phyloP scores from a whole-genome alignment of 1,140 invertebrate genomes.

The Ceratina australensis region DNA sequence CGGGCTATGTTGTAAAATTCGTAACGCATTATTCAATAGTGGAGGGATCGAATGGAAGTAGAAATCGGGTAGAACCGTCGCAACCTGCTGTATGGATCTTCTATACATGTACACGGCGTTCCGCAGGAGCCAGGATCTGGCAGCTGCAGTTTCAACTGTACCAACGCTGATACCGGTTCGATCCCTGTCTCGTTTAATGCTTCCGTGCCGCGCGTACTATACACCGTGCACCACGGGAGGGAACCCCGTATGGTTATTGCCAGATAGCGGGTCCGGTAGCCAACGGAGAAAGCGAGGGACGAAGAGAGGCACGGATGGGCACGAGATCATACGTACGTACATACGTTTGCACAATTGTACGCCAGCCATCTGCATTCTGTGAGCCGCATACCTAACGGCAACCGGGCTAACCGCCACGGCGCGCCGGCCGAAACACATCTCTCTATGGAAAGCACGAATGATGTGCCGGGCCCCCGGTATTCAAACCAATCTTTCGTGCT shows the following conservation, averaged over 20 bases:
- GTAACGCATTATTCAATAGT: conserved; percentile 1
- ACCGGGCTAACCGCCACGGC: too few relatives aligned
- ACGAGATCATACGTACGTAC: conserved; percentile 18
- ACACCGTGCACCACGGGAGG: background rate
- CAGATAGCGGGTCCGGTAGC: conserved; percentile 32
- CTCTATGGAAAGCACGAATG: background rate
- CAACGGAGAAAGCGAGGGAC: conserved; percentile 6
- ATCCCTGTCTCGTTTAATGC: conserved; percentile 28
- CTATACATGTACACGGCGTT: background rate
- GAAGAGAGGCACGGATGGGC: background rate
- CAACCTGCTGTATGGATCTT: background rate
- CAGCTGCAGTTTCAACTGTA: conserved; percentile 34
- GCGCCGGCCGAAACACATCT: conserved; percentile 29
- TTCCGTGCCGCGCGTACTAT: conserved; percentile 18
- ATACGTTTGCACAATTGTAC: conserved; percentile 49
- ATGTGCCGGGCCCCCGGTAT: conserved; percentile 5
- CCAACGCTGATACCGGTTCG: conserved; percentile 18
- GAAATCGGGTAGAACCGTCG: background rate
- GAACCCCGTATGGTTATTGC: conserved; percentile 12
- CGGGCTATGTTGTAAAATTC: background rate
- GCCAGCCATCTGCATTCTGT: conserved; percentile 56
- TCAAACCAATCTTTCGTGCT: background rate
- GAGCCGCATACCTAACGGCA: conserved; percentile 4
- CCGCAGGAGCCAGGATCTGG: conserved; percentile 27
- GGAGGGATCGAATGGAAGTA: conserved; percentile 6